Conservation (phyloP, 2,888 invertebrate genomes). For the Noctuana brunneofusca region DNA sequence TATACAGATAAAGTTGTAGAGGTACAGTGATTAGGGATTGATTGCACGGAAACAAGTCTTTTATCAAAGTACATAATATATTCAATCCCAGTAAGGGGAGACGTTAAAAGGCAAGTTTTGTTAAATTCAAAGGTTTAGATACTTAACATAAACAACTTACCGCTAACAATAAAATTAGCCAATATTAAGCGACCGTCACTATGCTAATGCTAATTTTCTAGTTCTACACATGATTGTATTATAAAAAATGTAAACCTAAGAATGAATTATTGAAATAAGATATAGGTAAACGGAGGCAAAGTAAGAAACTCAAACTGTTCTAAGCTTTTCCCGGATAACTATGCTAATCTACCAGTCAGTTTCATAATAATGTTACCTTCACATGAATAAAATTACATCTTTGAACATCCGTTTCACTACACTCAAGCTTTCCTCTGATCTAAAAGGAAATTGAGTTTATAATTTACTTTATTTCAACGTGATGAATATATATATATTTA, state of each 20-base stretch:
- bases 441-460: slow-evolving; percentile 28
- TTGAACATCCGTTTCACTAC: slow-evolving; percentile 15
- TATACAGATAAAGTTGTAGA: not conserved
- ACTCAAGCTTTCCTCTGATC: slow-evolving; percentile 12
- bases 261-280: no score
- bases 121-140: no score
- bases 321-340: not conserved
- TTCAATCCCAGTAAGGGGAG: no score
- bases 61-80: no score
- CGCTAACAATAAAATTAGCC: no score
- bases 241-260: no score
- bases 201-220: no score
- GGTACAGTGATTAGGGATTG: not conserved
- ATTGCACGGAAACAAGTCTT: slow-evolving; percentile 1
- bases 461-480: slow-evolving; percentile 20
- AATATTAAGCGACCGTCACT: no score
- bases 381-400: slow-evolving; percentile 26
- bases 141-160: no score
- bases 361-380: slow-evolving; percentile 21
- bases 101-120: not conserved
- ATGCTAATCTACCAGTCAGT: slow-evolving; percentile 4
- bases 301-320: not conserved
- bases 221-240: no score
- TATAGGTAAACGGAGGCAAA: not conserved
- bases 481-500: no score